phyloP scores from a whole-genome alignment of 2,888 invertebrate genomes.

The Epirrhoe alternata region DNA sequence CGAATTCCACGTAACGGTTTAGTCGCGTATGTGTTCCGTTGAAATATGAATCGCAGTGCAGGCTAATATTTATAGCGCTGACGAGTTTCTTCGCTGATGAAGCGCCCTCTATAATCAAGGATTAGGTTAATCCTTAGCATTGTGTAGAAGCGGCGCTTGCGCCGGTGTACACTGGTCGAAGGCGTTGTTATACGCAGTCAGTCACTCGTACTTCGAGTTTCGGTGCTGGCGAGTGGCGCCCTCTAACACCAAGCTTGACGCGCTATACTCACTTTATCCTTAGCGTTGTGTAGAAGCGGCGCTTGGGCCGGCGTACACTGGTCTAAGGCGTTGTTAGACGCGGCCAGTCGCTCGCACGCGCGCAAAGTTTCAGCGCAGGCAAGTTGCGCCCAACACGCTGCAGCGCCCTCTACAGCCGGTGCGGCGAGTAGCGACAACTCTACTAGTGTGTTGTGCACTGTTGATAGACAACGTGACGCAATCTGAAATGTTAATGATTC shows the following conservation, averaged over 20 bases:
- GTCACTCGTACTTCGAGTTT: slow-evolving; percentile 86
- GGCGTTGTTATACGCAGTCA: slow-evolving; percentile 86
- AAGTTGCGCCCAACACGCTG: slow-evolving; percentile 96
- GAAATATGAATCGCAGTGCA: too few relatives aligned
- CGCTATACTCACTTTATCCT: slow-evolving; percentile 88
- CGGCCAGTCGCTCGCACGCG: slow-evolving; percentile 88
- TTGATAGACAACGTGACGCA: slow-evolving; percentile 94
- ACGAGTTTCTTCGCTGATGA: too few relatives aligned
- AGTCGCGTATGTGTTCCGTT: too few relatives aligned
- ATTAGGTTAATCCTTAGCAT: slow-evolving; percentile 88
- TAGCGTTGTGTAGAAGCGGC: slow-evolving; percentile 88
- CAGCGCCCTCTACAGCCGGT: slow-evolving; percentile 91
- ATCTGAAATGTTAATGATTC: too few relatives aligned
- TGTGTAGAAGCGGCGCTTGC: slow-evolving; percentile 92
- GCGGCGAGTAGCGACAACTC: slow-evolving; percentile 94
- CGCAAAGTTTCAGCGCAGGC: slow-evolving; percentile 95
- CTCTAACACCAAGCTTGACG: neutral
- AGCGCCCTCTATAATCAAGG: too few relatives aligned
- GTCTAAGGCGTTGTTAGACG: slow-evolving; percentile 87
- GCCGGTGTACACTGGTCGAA: slow-evolving; percentile 91
- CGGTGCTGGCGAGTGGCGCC: neutral
- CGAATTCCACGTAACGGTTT: too few relatives aligned
- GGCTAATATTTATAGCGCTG: too few relatives aligned
- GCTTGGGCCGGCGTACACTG: slow-evolving; percentile 94
- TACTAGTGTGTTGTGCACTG: slow-evolving; percentile 94